phyloP scores from a whole-genome alignment of 1,140 invertebrate species.

The Nephila pilipes region DNA sequence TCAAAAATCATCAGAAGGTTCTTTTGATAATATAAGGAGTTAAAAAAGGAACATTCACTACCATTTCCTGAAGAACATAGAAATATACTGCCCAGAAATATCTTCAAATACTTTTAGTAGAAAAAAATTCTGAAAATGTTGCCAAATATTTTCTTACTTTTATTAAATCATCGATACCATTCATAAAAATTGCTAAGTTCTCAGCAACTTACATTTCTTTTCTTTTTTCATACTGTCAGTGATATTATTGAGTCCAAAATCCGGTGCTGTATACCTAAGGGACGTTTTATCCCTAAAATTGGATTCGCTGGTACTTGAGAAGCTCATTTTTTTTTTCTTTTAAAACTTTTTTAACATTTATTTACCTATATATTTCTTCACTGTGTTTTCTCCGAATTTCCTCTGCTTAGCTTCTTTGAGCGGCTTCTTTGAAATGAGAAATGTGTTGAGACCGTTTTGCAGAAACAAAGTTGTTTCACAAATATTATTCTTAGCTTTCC shows the following conservation, averaged over 20 bases:
- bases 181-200: background rate
- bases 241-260: background rate
- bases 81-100: too few species aligned
- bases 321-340: background rate
- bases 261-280: background rate
- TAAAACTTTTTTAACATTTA: background rate
- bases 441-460: background rate
- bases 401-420: background rate
- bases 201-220: background rate
- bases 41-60: too few species aligned
- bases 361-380: background rate
- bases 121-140: too few species aligned
- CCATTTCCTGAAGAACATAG: too few species aligned
- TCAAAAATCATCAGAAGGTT: too few species aligned
- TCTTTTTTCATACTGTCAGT: background rate
- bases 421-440: background rate
- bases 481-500: slow-evolving; percentile 31
- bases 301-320: background rate
- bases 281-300: background rate
- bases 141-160: too few species aligned
- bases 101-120: too few species aligned
- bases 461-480: background rate
- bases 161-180: background rate
- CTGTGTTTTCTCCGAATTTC: background rate
- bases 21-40: too few species aligned